A percentile compares a stretch with the other conserved stretches of the same genome.
Conservation (phyloP, 2,797 vertebrate genomes). For the Falco columbarius region DNA sequence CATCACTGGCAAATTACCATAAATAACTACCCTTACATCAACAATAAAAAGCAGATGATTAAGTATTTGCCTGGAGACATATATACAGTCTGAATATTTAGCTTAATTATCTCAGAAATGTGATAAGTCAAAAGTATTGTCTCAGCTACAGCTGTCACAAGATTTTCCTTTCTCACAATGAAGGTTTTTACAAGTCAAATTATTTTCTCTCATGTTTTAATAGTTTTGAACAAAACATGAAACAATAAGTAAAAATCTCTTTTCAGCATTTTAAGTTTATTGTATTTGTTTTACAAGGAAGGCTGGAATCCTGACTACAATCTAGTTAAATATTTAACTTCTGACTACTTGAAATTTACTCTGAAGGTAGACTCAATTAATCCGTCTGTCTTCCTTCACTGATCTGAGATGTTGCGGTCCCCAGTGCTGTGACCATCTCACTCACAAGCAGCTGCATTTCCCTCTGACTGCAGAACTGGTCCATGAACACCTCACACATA, state of each 20-base stretch:
- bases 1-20: constrained; percentile 41
- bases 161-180: background rate
- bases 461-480: background rate
- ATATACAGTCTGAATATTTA: constrained; percentile 36
- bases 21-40: constrained; percentile 18
- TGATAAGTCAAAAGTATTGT: constrained; percentile 2
- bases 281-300: background rate
- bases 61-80: constrained; percentile 39
- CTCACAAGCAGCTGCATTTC: background rate
- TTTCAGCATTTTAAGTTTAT: background rate
- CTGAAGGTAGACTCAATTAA: background rate
- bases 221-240: background rate
- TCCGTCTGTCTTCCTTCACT: background rate
- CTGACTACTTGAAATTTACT: background rate
- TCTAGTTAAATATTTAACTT: background rate
- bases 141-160: background rate
- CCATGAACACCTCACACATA: background rate
- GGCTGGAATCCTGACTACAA: background rate
- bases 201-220: background rate
- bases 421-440: background rate
- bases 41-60: constrained; percentile 2
- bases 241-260: background rate
- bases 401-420: background rate
- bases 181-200: background rate
- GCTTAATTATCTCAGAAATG: constrained; percentile 54